phyloP scores from a whole-genome alignment of 2,113 vertebrate genomes.

The Murina feae region DNA sequence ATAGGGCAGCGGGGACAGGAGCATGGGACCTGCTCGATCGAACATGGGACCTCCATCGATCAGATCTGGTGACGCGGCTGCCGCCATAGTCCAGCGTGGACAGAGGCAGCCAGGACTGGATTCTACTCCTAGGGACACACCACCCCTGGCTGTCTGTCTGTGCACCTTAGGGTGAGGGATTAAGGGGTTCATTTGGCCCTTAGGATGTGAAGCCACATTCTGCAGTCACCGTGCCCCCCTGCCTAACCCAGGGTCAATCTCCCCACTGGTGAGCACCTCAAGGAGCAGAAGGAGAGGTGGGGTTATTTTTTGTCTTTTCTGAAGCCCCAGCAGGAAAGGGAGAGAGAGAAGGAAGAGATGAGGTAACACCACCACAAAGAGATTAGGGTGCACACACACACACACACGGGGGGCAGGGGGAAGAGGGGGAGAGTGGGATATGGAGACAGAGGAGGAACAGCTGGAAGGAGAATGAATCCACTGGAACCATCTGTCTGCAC shows the following conservation, averaged over 20 bases:
- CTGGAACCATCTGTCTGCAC: background rate
- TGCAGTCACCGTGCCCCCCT: too few relatives aligned
- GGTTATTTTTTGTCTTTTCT: background rate
- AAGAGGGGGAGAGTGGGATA: background rate
- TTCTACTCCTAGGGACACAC: background rate
- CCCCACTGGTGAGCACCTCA: background rate
- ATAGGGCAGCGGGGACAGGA: background rate
- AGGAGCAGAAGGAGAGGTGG: background rate
- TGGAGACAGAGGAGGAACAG: background rate
- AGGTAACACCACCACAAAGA: background rate
- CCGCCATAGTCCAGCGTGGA: background rate
- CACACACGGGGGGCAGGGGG: too few relatives aligned
- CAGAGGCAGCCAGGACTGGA: background rate
- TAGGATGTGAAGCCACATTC: background rate
- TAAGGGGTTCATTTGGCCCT: background rate
- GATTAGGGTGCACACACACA: too few relatives aligned
- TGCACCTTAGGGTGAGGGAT: background rate
- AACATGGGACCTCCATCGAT: too few relatives aligned
- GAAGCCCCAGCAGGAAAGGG: background rate
- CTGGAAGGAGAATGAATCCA: background rate
- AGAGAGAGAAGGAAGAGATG: background rate
- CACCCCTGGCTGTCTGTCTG: background rate
- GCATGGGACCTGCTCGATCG: too few relatives aligned
- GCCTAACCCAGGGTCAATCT: background rate
- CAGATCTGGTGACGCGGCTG: rapidly evolving